Percentiles rank a stretch among this genome's conserved stretches.
Conservation (phyloP, 2,888 invertebrate species). For the Scaptomyza polygonia region DNA sequence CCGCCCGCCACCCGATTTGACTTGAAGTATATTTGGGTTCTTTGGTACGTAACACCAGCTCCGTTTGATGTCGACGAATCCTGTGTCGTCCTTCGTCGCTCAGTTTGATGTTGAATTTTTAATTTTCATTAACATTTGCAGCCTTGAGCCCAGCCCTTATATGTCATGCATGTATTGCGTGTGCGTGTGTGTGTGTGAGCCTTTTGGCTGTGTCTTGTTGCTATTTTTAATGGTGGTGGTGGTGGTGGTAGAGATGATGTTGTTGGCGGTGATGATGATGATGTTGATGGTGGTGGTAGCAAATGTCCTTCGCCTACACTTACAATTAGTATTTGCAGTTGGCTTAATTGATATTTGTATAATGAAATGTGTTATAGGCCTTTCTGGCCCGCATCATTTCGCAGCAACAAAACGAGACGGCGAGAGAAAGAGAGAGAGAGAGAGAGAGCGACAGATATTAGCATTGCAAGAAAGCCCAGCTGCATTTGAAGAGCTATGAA, state of each 20-base stretch:
- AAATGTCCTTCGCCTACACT: slow-evolving; percentile 58
- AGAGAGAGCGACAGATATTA: too few species aligned
- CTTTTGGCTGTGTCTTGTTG: slow-evolving; percentile 20
- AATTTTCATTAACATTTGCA: slow-evolving; percentile 76
- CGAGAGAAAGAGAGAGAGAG: neutral
- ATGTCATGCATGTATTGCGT: slow-evolving; percentile 2
- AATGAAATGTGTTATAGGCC: slow-evolving; percentile 76
- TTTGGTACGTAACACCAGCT: slow-evolving; percentile 29
- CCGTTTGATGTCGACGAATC: slow-evolving; percentile 60
- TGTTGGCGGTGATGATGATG: slow-evolving; percentile 18
- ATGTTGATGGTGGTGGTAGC: slow-evolving; percentile 31
- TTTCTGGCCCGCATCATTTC: slow-evolving; percentile 65
- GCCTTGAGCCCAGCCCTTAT: slow-evolving; percentile 62
- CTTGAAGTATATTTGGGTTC: slow-evolving; percentile 46
- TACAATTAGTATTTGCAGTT: slow-evolving; percentile 72
- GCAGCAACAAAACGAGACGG: slow-evolving; percentile 6
- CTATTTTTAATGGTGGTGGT: slow-evolving; percentile 32
- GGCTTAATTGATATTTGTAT: slow-evolving; percentile 78
- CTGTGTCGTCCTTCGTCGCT: slow-evolving; percentile 43
- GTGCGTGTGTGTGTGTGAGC: slow-evolving; percentile 1
- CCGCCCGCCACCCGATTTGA: too few species aligned
- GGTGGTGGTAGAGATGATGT: slow-evolving; percentile 12
- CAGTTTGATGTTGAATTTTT: slow-evolving; percentile 79
- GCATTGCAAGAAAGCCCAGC: neutral
- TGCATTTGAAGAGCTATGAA: neutral